Evolutionary conservation across 1,140 invertebrate species (phyloP).

Genomic region (Uloborus diversus): DNA sequence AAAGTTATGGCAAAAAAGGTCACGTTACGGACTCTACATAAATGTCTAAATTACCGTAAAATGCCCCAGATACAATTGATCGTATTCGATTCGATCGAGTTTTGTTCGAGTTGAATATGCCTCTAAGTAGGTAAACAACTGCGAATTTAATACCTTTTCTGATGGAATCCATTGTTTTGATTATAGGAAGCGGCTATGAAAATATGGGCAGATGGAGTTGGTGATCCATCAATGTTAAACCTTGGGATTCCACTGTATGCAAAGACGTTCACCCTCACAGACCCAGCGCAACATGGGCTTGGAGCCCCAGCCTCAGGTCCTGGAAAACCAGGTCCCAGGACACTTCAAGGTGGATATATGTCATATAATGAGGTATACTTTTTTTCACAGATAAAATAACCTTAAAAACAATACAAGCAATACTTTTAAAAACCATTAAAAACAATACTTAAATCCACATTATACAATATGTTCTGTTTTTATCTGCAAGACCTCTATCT

Average conservation of each 20-base stretch:
- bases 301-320: not conserved
- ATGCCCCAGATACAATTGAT: too few species aligned
- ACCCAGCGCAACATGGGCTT: not conserved
- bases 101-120: too few species aligned
- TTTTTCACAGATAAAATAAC: too few species aligned
- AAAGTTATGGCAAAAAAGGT: too few species aligned
- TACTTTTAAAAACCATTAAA: not conserved
- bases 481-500: too few species aligned
- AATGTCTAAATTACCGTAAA: too few species aligned
- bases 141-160: too few species aligned
- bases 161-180: too few species aligned
- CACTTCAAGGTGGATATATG: conserved; percentile 1
- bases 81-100: too few species aligned
- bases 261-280: conserved; percentile 16
- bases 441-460: not conserved
- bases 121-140: too few species aligned
- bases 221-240: conserved; percentile 22
- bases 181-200: conserved; percentile 33
- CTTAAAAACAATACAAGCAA: too few species aligned
- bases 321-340: not conserved
- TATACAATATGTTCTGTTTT: not conserved
- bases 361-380: conserved; percentile 35
- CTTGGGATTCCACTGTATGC: conserved; percentile 27
- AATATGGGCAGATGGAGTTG: conserved; percentile 7
- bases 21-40: too few species aligned